Base-by-base conservation (phyloP, 2,888 invertebrate genomes). In the Scelioninae gen. 1 region DNA sequence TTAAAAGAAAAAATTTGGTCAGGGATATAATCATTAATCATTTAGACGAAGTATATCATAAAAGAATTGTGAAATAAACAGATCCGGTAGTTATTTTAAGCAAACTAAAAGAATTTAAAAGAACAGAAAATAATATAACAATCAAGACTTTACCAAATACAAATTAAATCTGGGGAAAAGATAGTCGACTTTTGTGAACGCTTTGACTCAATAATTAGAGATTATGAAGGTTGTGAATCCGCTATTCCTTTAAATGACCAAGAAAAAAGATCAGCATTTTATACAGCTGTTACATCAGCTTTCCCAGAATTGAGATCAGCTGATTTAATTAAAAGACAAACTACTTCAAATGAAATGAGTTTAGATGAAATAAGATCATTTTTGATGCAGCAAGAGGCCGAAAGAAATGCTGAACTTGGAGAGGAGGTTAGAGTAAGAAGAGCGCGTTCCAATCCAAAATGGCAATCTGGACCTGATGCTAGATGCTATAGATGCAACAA, bases 41-140 rank as follows among this genome's bases (percentile, higher is more conserved):
- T 9, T 74, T 78, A 13, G 74, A 83, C 55, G 69, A 84, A 68
- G 65, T 71, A 4, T 76, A 75, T 68, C 84, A 58, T 13, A 84
- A 76, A 23, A 84, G 71, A 34, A 82, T 84, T 13, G 43, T 78
- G 34, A 81, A 74, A 23, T 1, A 23, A 23, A 23, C 23, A 2
- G 23, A 23, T 23, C 23, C 23, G 23, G 23, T 23, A 23, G 23
- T 2, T 23, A 23, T 23, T 23, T 23, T 23, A 23, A 23, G 23
- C 4, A 23, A 23, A 23, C 23, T 23, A 23, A 47, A 47, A 47
- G 38, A 38, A 38, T 38, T 38, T 38, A 38, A 38, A 38, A 38
- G 38, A 38, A 38, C 8, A 8, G 38, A 38, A 38, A 38, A 10
- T 10, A 45, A 53, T 53, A 11, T 53, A n/a, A 53, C 53, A 31